Base-by-base conservation (phyloP, 2,797 vertebrate species). In the Mormyrops attenuatus region DNA sequence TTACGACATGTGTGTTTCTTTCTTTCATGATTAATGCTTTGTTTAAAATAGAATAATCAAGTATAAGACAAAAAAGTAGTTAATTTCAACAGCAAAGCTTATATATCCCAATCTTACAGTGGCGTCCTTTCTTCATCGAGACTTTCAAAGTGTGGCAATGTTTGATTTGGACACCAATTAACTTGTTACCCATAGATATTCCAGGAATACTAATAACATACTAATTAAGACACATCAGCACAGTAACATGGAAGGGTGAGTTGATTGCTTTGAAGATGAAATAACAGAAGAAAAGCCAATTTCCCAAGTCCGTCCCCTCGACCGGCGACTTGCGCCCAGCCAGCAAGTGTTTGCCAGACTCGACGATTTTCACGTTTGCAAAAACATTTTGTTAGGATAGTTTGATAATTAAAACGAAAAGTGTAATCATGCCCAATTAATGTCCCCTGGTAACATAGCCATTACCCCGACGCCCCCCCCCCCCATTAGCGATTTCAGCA, bases 341-440 rank as follows among this genome's bases (percentile, higher is more conserved):
- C 63, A 52, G 41, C 85, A 30, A 60, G n/a, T 2, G 44, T 63
- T 69, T 90, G 52, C 89, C 66, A 63, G 90, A 92, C 90, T 89
- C 88, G 30, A 52, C 87, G 66, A 52, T 88, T 92, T 93, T 92
- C 89, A 90, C 96, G 96, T 97, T 97, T 95, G 96, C 96, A 96
- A 97, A 98, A 97, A 98, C 96, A 97, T 98, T 99, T 98, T 97
- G 98, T 98, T 98, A 97, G 96, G 94, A 90, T 96, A 97, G 97
- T 97, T 98, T 98, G 97, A 97, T 99, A 98, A 99, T 99, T 99
- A 98, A 98, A 98, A 97, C 97, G 97, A 97, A 97, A 98, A 98
- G 97, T 97, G 97, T 97, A 98, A 98, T 99, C 98, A 99, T 95
- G 97, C 97, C 97, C 98, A 99, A 99, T 99, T 99, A 99, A 97